These are phyloP conservation scores for Tenthredo distinguenda DNA, from an alignment of 2,888 invertebrate genomes.

Conservation along the genomic window DNA sequence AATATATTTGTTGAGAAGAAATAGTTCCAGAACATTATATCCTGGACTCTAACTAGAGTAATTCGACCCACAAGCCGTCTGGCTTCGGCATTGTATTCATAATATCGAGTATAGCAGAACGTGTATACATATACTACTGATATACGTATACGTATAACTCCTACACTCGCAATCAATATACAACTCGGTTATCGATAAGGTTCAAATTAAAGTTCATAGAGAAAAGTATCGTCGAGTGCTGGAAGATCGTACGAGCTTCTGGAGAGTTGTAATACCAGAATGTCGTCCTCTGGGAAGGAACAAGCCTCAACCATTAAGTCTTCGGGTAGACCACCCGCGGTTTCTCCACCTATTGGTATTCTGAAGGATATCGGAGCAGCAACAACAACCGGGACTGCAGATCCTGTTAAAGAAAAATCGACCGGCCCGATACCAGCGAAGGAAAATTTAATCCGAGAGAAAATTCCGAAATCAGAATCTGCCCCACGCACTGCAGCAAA, in stretches of 20 bases:
- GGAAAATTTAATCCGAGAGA: background rate
- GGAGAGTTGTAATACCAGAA: background rate
- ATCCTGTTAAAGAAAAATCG: background rate
- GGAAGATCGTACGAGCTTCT: background rate
- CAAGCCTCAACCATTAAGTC: background rate
- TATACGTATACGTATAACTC: background rate
- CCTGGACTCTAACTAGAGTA: constrained; percentile 4
- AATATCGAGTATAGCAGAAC: background rate
- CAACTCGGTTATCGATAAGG: background rate
- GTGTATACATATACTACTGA: background rate
- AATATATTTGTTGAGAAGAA: background rate
- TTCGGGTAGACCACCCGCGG: background rate
- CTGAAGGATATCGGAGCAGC: background rate
- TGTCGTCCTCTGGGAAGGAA: constrained; percentile 26
- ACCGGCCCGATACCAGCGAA: background rate
- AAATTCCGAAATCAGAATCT: background rate
- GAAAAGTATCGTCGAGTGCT: background rate
- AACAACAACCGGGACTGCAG: background rate
- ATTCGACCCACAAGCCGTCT: constrained; percentile 2
- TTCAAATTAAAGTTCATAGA: background rate
- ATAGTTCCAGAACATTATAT: background rate
- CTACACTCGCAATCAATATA: background rate
- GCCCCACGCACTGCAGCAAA: background rate
- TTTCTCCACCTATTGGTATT: background rate
- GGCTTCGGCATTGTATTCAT: constrained; percentile 26